Evolutionary conservation across 2,888 invertebrate species (phyloP), one percentile per base, ranked within the genome.

Genomic region (Trachelus iudaicus): DNA sequence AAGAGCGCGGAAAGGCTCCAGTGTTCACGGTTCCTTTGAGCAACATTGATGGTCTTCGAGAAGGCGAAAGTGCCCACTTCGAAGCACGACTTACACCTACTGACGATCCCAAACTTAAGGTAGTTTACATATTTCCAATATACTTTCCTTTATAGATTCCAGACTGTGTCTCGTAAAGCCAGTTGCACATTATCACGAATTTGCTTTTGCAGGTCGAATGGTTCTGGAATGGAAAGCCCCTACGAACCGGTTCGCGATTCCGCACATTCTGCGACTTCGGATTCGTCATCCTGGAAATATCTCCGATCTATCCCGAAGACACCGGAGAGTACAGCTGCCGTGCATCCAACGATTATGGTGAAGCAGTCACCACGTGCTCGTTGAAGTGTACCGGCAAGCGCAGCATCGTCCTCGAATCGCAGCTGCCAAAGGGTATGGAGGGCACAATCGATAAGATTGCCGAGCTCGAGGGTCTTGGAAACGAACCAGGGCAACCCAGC

Each of bases 191-290:
- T 13, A 35, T 73, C 11, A 33, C n/a, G 23, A 34, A 12, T 33
- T 34, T 71, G 9, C 12, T 1, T 12, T 90, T 90, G 81, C 83
- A 94, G 94, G 96, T 98, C 82, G 98, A 98, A 93, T 98, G 98
- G 98, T 98, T 96, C 93, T 97, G 97, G 96, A 98, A 98, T 90
- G 97, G 97, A 81, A 97, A 97, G 92, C 96, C 97, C 75, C 92
- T 97, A 79, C 95, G 95, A 92, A 96, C 97, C 73, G 98, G 98
- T 79, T 97, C 98, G 13, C 94, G 98, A 85, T 98, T 98, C 93
- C 96, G 98, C 84, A 98, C 98, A 40, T 98, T 98, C 95, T 97
- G 98, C 89, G 99, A 99, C 92, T 99, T 99, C 92, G 99, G 99
- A 79, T 98, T 98, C 90, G 98, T 98, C 37, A 98, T 99, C 84